A percentile compares a stretch with the other conserved stretches of the same genome.
Conservation (phyloP, 2,888 invertebrate genomes). For the Stenolophus ochropezus region DNA sequence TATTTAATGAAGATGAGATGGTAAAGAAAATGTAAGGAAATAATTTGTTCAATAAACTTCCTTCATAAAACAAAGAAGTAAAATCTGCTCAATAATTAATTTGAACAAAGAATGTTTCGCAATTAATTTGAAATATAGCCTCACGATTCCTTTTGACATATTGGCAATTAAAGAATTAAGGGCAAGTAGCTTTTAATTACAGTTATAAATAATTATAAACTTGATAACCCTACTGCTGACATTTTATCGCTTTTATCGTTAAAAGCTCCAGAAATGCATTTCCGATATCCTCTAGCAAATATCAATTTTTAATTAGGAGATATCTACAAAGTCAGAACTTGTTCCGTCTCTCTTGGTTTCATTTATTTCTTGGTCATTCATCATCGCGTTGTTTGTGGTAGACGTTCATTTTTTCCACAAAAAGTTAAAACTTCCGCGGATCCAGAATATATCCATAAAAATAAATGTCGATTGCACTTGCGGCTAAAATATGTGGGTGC, state of each 20-base stretch:
- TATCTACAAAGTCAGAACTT: constrained; percentile 7
- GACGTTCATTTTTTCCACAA: constrained; percentile 16
- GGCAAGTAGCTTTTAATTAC: background rate
- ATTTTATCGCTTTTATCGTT: background rate
- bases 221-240: background rate
- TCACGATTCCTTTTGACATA: background rate
- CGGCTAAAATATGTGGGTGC: constrained; percentile 29
- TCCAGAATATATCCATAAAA: constrained; percentile 28
- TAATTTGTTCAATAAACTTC: background rate
- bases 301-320: background rate
- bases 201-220: constrained; percentile 13
- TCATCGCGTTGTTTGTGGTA: background rate
- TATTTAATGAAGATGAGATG: no score
- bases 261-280: background rate
- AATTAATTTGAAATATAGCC: background rate
- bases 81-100: background rate
- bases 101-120: background rate
- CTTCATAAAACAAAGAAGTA: background rate
- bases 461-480: constrained; percentile 32
- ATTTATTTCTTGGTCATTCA: constrained; percentile 3
- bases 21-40: no score
- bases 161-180: background rate
- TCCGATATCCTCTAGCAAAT: background rate
- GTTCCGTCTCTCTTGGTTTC: background rate
- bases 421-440: constrained; percentile 16